Conservation (phyloP, 2,888 invertebrate genomes). For the Noctua fimbriata region DNA sequence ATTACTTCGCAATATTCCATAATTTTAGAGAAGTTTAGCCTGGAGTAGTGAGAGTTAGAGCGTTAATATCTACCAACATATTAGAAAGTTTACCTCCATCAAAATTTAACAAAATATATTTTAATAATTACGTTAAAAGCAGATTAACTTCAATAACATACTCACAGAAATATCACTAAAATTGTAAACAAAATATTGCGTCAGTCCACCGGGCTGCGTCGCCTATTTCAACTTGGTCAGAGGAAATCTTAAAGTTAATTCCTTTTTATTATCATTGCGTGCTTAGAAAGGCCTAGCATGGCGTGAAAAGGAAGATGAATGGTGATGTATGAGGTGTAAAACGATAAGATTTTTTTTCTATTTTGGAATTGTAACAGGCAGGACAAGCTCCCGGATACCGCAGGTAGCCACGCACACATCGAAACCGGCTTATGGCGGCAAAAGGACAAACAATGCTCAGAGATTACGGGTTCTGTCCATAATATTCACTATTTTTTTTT, state of each 20-base stretch:
- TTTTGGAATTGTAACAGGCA: constrained; percentile 81
- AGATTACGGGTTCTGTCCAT: constrained; percentile 66
- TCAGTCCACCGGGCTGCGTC: constrained; percentile 2
- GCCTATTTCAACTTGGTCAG: constrained; percentile 1
- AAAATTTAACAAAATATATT: constrained; percentile 48
- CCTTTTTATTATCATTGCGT: constrained; percentile 61
- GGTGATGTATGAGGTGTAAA: constrained; percentile 81
- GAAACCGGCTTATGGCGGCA: constrained; percentile 74
- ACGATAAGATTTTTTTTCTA: constrained; percentile 79
- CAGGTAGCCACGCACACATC: constrained; percentile 87
- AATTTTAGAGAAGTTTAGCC: neutral
- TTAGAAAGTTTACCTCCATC: constrained; percentile 1
- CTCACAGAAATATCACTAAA: constrained; percentile 70
- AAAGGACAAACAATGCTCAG: constrained; percentile 70
- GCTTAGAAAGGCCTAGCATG: constrained; percentile 62
- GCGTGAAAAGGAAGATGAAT: constrained; percentile 67
- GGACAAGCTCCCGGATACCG: constrained; percentile 84
- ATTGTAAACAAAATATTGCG: constrained; percentile 41
- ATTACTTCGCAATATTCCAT: constrained; percentile 7
- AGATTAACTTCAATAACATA: constrained; percentile 76
- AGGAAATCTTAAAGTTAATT: constrained; percentile 28
- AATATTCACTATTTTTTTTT: constrained; percentile 23
- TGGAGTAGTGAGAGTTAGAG: constrained; percentile 2
- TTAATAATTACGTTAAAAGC: constrained; percentile 63
- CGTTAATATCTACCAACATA: constrained; percentile 3